A percentile compares a stretch with the other conserved stretches of the same genome.
These are phyloP conservation scores for Rhyacophila evoluta DNA, from an alignment of 2,888 invertebrate genomes.

Conservation along the genomic window DNA sequence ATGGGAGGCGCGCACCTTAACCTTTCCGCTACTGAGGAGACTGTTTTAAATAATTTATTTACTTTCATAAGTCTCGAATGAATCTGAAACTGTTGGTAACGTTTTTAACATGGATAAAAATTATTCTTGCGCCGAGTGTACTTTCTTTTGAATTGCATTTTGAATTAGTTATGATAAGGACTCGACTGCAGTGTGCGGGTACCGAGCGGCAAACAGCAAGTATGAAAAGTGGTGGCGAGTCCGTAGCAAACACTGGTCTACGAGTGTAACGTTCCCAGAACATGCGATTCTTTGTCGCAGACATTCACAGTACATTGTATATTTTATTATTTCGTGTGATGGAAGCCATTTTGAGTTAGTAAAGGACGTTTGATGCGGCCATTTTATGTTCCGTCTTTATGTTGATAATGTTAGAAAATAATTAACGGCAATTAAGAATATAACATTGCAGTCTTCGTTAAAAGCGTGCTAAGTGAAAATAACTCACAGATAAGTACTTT, in stretches of 20 bases:
- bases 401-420: neutral
- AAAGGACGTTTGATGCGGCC: constrained; percentile 42
- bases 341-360: constrained; percentile 49
- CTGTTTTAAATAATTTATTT: no score
- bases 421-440: neutral
- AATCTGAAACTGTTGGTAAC: no score
- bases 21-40: no score
- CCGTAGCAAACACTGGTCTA: constrained; percentile 14
- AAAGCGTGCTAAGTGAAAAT: no score
- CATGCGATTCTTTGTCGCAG: constrained; percentile 51
- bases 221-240: neutral
- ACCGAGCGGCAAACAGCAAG: neutral
- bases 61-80: no score
- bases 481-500: no score
- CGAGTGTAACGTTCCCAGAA: constrained; percentile 45
- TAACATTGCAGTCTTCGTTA: neutral
- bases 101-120: no score
- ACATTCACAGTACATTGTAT: constrained; percentile 40
- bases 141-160: constrained; percentile 51
- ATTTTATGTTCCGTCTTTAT: neutral
- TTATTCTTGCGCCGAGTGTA: constrained; percentile 25
- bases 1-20: no score
- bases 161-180: constrained; percentile 54
- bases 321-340: constrained; percentile 50
- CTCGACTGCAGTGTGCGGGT: constrained; percentile 30